Base-by-base conservation (phyloP, 2,797 vertebrate genomes). In the Hylomyscus alleni region DNA sequence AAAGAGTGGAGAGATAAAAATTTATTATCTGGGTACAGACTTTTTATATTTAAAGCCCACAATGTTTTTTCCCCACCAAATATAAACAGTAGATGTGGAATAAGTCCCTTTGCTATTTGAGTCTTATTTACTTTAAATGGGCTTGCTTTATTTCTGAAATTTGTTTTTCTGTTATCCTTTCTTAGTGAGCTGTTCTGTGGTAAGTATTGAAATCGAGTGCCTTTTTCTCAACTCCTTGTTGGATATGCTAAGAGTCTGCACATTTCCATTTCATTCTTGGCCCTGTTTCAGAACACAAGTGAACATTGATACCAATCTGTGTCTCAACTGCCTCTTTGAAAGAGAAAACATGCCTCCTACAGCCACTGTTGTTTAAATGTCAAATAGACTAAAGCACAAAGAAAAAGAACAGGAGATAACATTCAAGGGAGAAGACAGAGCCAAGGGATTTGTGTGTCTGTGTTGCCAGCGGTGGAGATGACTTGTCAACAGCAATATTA, bases 241-340 rank as follows among this genome's bases (percentile, higher is more conserved):
- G 52, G 81, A 73, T 95, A 26, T 37, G 3, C 90, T 81, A 90
- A 93, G 72, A 3, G 37, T 29, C 62, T 82, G 34, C 40, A 15
- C 40, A 34, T 84, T 97, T 97, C 54, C 17, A 98, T 97, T 98
- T 91, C 84, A 90, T 97, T 72, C 95, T 97, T 73, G 81, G 91
- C 92, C 97, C 96, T 97, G 95, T 98, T 98, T 98, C 98, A 96
- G 96, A 95, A 97, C 95, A 98, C 97, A 98, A 44, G 93, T 93
- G 97, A 91, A 83, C 58, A 20, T 69, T 95, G 98, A 98, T 98
- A 98, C 22, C 8, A 40, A 98, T 98, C 96, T 3, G 2, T 97
- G 95, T 98, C 97, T 97, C 76, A 93, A 34, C 2, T 6, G 83
- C 88, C 97, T 92, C 73, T 85, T 50, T 65, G 40, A 97, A 98